Conservation (phyloP, 2,888 invertebrate species). For the Dione juno region DNA sequence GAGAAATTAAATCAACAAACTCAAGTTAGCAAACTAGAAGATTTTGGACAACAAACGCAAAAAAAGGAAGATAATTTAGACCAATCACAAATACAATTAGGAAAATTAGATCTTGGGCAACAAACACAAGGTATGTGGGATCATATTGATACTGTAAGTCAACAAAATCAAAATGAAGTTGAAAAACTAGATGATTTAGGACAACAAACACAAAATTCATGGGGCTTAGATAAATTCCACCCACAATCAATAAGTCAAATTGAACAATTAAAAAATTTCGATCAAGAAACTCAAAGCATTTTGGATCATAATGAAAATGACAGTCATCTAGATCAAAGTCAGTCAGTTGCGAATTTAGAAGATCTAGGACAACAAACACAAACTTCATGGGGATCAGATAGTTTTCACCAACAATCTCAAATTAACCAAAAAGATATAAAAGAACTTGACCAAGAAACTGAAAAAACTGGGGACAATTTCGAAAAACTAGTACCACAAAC, state of each 20-base stretch:
- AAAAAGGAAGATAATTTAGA: slow-evolving; percentile 51
- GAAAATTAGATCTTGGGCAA: slow-evolving; percentile 55
- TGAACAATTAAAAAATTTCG: slow-evolving; percentile 42
- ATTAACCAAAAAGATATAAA: neutral
- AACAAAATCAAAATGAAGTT: slow-evolving; percentile 53
- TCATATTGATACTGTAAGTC: slow-evolving; percentile 50
- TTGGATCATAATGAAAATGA: slow-evolving; percentile 40
- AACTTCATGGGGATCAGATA: slow-evolving; percentile 45
- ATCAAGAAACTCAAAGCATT: slow-evolving; percentile 52
- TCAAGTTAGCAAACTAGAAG: slow-evolving; percentile 47
- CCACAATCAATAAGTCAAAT: slow-evolving; percentile 49
- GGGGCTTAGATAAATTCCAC: slow-evolving; percentile 49
- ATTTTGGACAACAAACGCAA: slow-evolving; percentile 51
- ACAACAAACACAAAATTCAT: slow-evolving; percentile 53
- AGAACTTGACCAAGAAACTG: slow-evolving; percentile 45
- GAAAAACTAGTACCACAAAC: slow-evolving; percentile 51
- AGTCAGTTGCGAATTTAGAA: slow-evolving; percentile 46
- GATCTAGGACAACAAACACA: slow-evolving; percentile 51
- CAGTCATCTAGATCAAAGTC: slow-evolving; percentile 51
- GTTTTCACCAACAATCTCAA: slow-evolving; percentile 39
- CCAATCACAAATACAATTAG: slow-evolving; percentile 50
- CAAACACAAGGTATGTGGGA: slow-evolving; percentile 53
- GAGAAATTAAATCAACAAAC: neutral
- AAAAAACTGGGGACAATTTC: slow-evolving; percentile 45
- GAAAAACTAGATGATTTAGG: slow-evolving; percentile 55